Conservation (phyloP, 2,888 invertebrate species). For the Lasiommata megera region DNA sequence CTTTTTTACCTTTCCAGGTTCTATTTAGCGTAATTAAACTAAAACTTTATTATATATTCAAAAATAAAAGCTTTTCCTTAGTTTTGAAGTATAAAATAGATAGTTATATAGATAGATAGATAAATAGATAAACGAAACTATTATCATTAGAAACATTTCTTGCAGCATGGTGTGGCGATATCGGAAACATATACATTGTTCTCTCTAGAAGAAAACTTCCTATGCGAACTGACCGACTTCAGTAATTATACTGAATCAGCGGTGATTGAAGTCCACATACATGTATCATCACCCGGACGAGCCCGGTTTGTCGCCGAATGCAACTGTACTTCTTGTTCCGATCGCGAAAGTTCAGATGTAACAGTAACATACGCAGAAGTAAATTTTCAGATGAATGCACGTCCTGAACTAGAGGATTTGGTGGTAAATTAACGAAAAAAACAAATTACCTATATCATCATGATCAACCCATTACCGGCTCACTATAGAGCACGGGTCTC, state of each 20-base stretch:
- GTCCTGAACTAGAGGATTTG: neutral
- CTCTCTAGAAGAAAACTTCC: slow-evolving; percentile 58
- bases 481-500: too few species aligned
- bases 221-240: slow-evolving; percentile 54
- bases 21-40: too few species aligned
- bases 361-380: neutral
- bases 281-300: slow-evolving; percentile 43
- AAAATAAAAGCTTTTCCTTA: too few species aligned
- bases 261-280: slow-evolving; percentile 41
- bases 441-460: too few species aligned
- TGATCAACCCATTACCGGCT: too few species aligned
- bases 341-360: neutral
- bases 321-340: neutral
- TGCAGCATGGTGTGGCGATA: slow-evolving; percentile 49
- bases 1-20: too few species aligned
- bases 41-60: too few species aligned
- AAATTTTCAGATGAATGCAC: neutral
- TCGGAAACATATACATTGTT: slow-evolving; percentile 47
- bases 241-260: slow-evolving; percentile 53
- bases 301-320: slow-evolving; percentile 47
- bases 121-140: neutral
- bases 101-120: too few species aligned
- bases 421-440: neutral
- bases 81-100: too few species aligned
- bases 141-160: neutral